Evolutionary conservation across 2,888 invertebrate species (phyloP).

Genomic region (Dicyrtomina minuta): DNA sequence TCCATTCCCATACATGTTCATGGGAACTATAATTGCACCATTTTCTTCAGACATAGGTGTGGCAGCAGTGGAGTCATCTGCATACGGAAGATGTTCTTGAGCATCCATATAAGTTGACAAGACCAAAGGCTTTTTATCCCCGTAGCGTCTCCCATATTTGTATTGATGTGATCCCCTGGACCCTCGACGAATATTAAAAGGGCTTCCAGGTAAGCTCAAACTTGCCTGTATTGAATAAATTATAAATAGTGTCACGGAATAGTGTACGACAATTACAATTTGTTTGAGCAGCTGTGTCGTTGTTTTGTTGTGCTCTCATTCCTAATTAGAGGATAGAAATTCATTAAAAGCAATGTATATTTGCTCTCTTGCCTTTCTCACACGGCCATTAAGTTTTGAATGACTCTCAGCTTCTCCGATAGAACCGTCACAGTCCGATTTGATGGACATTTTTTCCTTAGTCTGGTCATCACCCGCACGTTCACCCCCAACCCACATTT

Average conservation of each 20-base stretch:
- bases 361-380: constrained; percentile 86
- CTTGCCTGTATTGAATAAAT: constrained; percentile 70
- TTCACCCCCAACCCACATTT: constrained; percentile 85
- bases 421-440: constrained; percentile 81
- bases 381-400: constrained; percentile 60
- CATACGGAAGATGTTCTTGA: constrained; percentile 88
- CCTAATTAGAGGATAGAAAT: neutral
- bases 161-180: constrained; percentile 91
- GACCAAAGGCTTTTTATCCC: constrained; percentile 89
- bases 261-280: too few relatives aligned
- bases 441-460: constrained; percentile 87
- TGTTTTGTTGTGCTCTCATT: neutral
- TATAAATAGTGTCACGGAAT: constrained; percentile 3
- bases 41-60: constrained; percentile 98
- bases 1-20: constrained; percentile 54
- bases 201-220: constrained; percentile 94
- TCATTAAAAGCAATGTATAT: constrained; percentile 58
- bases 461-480: constrained; percentile 86
- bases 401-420: constrained; percentile 77
- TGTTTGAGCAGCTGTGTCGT: neutral
- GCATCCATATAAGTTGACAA: constrained; percentile 82
- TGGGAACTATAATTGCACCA: constrained; percentile 89
- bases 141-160: constrained; percentile 78
- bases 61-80: constrained; percentile 95
- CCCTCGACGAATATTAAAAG: constrained; percentile 87